phyloP scores from a whole-genome alignment of 2,797 vertebrate species.

The Brachyalestes nurse region DNA sequence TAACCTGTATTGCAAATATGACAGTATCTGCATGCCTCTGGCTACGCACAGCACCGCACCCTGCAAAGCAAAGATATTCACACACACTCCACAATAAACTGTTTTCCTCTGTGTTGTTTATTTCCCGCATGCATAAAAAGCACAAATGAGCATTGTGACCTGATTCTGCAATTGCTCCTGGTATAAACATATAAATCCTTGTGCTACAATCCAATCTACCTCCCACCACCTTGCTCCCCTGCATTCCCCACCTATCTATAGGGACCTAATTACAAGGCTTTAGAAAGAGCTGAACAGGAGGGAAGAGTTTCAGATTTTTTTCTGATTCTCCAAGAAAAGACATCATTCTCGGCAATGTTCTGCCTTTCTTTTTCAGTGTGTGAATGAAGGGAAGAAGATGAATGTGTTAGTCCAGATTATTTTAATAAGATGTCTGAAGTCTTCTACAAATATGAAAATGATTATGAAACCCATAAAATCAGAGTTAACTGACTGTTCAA shows the following conservation, averaged over 20 bases:
- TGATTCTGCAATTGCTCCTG: neutral
- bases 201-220: constrained; percentile 4
- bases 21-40: neutral
- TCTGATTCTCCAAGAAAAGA: neutral
- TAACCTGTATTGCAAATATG: neutral
- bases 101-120: neutral
- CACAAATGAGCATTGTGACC: neutral
- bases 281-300: constrained; percentile 38
- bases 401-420: constrained; percentile 7
- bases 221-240: neutral
- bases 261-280: constrained; percentile 63
- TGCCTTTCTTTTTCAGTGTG: neutral
- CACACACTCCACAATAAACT: neutral
- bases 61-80: neutral
- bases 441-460: neutral
- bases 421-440: neutral
- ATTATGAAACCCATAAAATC: neutral
- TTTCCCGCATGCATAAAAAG: neutral
- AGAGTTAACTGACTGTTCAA: neutral
- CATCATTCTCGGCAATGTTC: neutral
- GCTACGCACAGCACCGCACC: neutral
- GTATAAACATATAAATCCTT: constrained; percentile 1
- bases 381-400: neutral
- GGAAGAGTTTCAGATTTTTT: constrained; percentile 10
- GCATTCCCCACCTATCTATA: constrained; percentile 47